These are phyloP conservation scores for Micrasema minimum DNA, from an alignment of 1,140 invertebrate genomes.

Conservation along the genomic window DNA sequence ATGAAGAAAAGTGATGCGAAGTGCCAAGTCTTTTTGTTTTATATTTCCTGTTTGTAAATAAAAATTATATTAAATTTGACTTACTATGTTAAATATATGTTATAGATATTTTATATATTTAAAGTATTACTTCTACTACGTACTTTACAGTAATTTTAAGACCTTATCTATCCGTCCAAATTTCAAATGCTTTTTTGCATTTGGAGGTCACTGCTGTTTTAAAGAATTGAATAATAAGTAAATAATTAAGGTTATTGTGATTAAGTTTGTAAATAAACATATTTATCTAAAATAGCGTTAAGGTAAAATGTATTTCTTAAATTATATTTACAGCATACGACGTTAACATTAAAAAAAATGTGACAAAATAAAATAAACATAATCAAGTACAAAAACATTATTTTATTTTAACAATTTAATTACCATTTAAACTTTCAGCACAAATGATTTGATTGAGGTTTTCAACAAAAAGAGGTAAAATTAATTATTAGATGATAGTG, in stretches of 20 bases:
- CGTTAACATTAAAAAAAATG: background rate
- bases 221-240: no score
- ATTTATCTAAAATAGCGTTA: constrained; percentile 42
- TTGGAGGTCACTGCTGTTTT: no score
- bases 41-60: constrained; percentile 49
- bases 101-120: constrained; percentile 36
- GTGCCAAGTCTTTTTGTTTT: constrained; percentile 50
- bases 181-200: background rate
- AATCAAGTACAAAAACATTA: constrained; percentile 17
- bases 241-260: no score
- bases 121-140: background rate
- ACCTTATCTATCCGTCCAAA: constrained; percentile 27
- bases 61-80: constrained; percentile 24
- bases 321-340: constrained; percentile 43
- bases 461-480: no score
- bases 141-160: background rate
- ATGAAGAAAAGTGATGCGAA: constrained; percentile 52
- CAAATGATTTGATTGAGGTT: no score
- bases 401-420: constrained; percentile 4
- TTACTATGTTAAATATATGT: constrained; percentile 1
- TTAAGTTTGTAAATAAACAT: constrained; percentile 45
- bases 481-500: no score
- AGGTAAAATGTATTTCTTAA: constrained; percentile 35
- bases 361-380: constrained; percentile 7
- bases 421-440: no score